Base-by-base conservation (phyloP, 1,140 invertebrate genomes). In the Lasioglossum baleicum region DNA sequence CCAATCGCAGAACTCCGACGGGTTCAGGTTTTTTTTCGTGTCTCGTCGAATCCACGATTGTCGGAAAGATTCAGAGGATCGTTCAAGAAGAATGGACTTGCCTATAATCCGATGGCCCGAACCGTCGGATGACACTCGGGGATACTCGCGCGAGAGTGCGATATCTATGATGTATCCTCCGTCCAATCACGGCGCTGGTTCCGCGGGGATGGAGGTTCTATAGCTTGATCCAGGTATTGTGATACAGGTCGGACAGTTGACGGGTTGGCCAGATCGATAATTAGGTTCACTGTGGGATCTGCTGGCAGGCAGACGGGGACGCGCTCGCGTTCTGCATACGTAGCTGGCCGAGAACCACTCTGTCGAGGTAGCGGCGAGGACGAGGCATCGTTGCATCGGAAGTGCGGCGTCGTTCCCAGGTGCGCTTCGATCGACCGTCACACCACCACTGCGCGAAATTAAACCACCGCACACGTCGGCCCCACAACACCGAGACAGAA, bases 361-460 rank as follows among this genome's bases (percentile, higher is more conserved):
- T 17, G 68, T 63, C 48, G 68, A 53, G 44, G 58, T 20, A 68
- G 53, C 51, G 69, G 71, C 53, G 56, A 5, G 63, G 60, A 64
- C 44, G 60, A 60, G 44, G 75, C 76, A 66, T 74, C 68, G 40
- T 75, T 35, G 66, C 68, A 82, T 44, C 56, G 56, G 56, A n/a
- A 58, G 56, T 53, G 44, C 44, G 51, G 17, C 51, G 51, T 15
- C 51, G 51, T 53, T 53, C 17, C 51, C 51, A 53, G 78, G 69
- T 75, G 67, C 75, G 76, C 72, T 82, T 88, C 88, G 86, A 88
- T 87, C 87, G 88, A 83, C 84, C 82, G 83, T 80, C 81, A 80
- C 82, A 75, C 78, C 85, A 71, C 80, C 85, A 86, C 85, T 78
- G 84, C 73, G 84, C 84, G 74, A 73, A 51, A 35, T 58, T 69